These are phyloP conservation scores for Takifugu rubripes DNA, from an alignment of 2,797 vertebrate species.

Conservation along the genomic window DNA sequence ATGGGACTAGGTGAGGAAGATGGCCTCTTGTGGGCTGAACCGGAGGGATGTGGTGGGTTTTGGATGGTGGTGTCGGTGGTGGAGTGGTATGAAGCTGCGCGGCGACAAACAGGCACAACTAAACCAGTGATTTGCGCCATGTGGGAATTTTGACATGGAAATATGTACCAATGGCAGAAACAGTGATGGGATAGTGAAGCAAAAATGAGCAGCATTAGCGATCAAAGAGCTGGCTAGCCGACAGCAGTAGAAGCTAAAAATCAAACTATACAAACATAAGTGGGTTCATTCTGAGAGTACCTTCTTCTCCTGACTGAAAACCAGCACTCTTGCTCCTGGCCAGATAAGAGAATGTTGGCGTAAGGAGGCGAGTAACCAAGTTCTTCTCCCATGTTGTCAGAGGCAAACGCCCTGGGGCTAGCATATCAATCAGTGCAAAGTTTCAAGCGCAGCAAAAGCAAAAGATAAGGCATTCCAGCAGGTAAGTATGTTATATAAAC, in stretches of 20 bases:
- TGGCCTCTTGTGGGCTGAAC: constrained; percentile 29
- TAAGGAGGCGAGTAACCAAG: constrained; percentile 90
- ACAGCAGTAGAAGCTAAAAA: background rate
- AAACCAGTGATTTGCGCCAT: constrained; percentile 45
- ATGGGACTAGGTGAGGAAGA: constrained; percentile 38
- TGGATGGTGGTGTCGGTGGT: constrained; percentile 21
- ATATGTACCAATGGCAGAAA: constrained; percentile 17
- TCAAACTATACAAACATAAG: background rate
- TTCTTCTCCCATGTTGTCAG: constrained; percentile 91
- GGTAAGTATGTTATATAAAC: constrained; percentile 17
- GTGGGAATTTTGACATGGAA: constrained; percentile 13
- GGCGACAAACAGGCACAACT: constrained; percentile 97
- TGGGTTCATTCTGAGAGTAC: constrained; percentile 70
- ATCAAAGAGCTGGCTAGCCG: constrained; percentile 13
- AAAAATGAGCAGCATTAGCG: constrained; percentile 71
- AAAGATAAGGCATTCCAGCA: constrained; percentile 34
- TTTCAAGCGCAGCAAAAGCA: constrained; percentile 40
- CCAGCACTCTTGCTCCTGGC: constrained; percentile 91
- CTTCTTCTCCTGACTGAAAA: constrained; percentile 84
- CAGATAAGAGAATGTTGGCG: constrained; percentile 92
- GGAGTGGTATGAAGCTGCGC: constrained; percentile 96
- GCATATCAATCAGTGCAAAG: constrained; percentile 46
- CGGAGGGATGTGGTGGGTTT: constrained; percentile 34
- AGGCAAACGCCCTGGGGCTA: constrained; percentile 67
- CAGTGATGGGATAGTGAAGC: constrained; percentile 25